phyloP scores from a whole-genome alignment of 2,888 invertebrate species.

The Saturnia japonica region DNA sequence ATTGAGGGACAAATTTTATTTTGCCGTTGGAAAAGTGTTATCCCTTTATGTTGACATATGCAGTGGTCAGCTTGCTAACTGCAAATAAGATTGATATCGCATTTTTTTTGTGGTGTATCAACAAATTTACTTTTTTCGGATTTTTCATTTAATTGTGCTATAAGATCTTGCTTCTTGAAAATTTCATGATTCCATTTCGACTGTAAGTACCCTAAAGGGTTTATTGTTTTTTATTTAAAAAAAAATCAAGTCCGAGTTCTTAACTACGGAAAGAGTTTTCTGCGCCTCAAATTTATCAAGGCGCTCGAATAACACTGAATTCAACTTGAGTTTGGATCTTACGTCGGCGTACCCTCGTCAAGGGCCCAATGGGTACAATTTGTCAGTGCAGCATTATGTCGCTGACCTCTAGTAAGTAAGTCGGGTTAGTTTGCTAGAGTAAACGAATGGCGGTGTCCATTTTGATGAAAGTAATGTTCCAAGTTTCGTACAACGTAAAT shows the following conservation, averaged over 20 bases:
- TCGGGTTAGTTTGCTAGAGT: slow-evolving; percentile 5
- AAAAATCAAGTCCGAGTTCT: neutral
- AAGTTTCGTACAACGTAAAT: neutral
- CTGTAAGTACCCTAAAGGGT: too few species aligned
- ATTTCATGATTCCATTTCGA: too few species aligned
- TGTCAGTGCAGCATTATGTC: slow-evolving; percentile 10
- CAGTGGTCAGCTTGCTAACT: too few species aligned
- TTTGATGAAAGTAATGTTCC: neutral
- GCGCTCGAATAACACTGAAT: neutral
- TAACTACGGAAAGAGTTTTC: neutral
- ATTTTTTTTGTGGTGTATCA: too few species aligned
- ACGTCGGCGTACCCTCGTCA: slow-evolving; percentile 5
- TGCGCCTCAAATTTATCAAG: neutral
- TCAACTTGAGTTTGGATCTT: neutral
- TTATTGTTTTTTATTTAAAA: too few species aligned
- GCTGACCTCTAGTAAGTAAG: slow-evolving; percentile 5
- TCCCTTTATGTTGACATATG: too few species aligned
- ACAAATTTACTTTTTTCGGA: too few species aligned
- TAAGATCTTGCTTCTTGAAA: too few species aligned
- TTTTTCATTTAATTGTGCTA: too few species aligned
- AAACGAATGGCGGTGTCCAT: neutral
- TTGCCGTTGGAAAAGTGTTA: too few species aligned
- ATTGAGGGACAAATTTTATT: too few species aligned
- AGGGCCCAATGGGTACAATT: slow-evolving; percentile 10
- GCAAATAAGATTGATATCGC: too few species aligned